A percentile compares a stretch with the other conserved stretches of the same genome.
phyloP scores from a whole-genome alignment of 1,140 invertebrate genomes.

The Heliconius himera region DNA sequence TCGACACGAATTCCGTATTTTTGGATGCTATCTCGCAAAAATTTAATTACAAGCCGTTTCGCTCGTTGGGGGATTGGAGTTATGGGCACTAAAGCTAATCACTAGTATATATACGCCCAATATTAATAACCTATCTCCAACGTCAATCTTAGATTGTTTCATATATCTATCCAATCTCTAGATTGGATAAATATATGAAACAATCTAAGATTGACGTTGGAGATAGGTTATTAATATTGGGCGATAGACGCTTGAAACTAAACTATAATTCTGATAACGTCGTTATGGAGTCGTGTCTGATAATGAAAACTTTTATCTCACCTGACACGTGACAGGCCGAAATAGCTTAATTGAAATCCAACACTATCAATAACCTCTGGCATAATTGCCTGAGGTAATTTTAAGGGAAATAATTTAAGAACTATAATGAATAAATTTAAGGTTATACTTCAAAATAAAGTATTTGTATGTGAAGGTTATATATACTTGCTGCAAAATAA shows the following conservation, averaged over 20 bases:
- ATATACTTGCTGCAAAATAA: too few relatives aligned
- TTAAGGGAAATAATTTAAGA: too few relatives aligned
- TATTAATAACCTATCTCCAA: too few relatives aligned
- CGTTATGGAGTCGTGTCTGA: not conserved
- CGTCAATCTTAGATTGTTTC: too few relatives aligned
- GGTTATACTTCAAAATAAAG: too few relatives aligned
- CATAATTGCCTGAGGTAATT: not conserved
- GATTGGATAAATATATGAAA: too few relatives aligned
- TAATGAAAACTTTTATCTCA: not conserved
- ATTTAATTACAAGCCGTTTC: not conserved
- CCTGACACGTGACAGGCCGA: not conserved
- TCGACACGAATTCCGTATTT: not conserved
- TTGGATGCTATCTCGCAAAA: slow-evolving; percentile 11
- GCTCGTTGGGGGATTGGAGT: not conserved
- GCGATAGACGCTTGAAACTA: not conserved
- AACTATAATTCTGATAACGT: not conserved
- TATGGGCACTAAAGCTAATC: slow-evolving; percentile 6
- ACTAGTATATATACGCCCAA: too few relatives aligned
- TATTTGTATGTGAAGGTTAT: too few relatives aligned
- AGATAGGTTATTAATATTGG: too few relatives aligned
- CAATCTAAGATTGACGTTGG: too few relatives aligned
- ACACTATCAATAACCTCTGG: not conserved
- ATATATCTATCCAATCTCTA: too few relatives aligned
- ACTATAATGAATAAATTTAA: too few relatives aligned
- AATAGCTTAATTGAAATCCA: not conserved